These are phyloP conservation scores for Camelus dromedarius DNA, from an alignment of 2,113 vertebrate species.

Conservation along the genomic window DNA sequence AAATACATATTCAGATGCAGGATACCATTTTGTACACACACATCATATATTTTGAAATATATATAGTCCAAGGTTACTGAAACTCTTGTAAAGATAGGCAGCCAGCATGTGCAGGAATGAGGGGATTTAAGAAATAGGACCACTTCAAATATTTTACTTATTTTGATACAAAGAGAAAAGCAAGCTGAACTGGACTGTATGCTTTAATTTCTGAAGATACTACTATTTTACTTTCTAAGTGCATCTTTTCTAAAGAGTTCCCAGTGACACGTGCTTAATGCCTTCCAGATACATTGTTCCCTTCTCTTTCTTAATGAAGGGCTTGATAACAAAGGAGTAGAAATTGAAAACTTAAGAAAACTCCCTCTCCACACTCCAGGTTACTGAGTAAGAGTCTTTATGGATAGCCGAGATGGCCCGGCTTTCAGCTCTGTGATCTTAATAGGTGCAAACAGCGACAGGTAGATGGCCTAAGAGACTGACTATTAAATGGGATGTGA, in stretches of 20 bases:
- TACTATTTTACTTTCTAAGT: background rate
- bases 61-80: background rate
- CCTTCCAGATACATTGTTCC: background rate
- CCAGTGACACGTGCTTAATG: background rate
- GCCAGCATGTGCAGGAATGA: background rate
- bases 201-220: background rate
- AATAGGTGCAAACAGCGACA: background rate
- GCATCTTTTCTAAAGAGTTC: background rate
- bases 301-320: background rate
- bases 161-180: background rate
- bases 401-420: background rate
- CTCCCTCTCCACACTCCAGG: background rate
- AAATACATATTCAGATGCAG: constrained; percentile 4
- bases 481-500: background rate
- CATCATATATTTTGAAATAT: background rate
- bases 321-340: background rate
- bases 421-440: background rate
- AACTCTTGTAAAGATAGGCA: background rate
- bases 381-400: background rate
- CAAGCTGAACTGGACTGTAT: background rate
- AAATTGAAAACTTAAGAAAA: background rate
- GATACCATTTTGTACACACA: background rate
- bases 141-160: constrained; percentile 14
- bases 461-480: background rate
- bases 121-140: background rate